A percentile compares a stretch with the other conserved stretches of the same genome.
Evolutionary conservation across 2,113 vertebrate genomes (phyloP).

Genomic region (Cichladusa arquata): DNA sequence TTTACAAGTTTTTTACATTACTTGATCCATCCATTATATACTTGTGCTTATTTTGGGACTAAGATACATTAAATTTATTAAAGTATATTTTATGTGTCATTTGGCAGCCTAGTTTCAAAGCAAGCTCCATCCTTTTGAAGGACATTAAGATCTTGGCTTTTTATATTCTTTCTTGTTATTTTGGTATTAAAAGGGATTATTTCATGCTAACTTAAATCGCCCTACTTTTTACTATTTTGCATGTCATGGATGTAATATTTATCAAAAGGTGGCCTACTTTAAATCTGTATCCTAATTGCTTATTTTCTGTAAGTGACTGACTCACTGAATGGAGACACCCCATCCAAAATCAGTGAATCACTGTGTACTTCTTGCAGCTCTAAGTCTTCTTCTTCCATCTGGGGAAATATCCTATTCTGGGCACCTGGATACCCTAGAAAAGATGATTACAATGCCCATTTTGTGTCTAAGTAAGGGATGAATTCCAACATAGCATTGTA

Average conservation of each 20-base stretch:
- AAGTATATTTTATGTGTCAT: neutral
- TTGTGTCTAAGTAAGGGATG: neutral
- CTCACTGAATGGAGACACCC: neutral
- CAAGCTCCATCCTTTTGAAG: neutral
- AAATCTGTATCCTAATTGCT: neutral
- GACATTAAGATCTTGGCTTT: neutral
- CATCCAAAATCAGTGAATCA: neutral
- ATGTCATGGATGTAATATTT: conserved; percentile 22
- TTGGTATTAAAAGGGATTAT: conserved; percentile 23
- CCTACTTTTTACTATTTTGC: conserved; percentile 36
- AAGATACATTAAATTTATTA: neutral
- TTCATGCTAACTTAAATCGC: neutral
- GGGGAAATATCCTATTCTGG: neutral
- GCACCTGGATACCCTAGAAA: neutral
- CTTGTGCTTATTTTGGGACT: neutral
- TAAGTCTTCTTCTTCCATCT: neutral
- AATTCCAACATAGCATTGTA: neutral
- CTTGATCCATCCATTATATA: neutral
- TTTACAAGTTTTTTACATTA: neutral
- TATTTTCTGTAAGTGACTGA: neutral
- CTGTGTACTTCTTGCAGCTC: neutral
- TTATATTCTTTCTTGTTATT: neutral
- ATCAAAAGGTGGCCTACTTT: conserved; percentile 29
- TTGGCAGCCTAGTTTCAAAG: neutral
- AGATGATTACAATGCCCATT: neutral